A percentile compares a stretch with the other conserved stretches of the same genome.
phyloP scores from a whole-genome alignment of 2,888 invertebrate genomes.

The Geophilus truncorum region DNA sequence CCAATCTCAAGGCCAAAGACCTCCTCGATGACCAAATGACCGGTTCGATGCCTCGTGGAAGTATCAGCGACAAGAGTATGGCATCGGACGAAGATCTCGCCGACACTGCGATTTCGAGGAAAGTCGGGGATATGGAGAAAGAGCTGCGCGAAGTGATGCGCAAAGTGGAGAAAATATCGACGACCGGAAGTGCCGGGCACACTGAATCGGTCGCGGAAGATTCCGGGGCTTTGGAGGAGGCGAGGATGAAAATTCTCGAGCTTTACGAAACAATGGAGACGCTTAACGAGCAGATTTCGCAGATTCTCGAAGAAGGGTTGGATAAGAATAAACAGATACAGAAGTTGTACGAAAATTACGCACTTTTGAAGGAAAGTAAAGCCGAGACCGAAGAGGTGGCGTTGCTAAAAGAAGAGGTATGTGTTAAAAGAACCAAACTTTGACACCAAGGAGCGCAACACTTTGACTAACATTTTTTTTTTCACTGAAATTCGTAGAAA shows the following conservation, averaged over 20 bases:
- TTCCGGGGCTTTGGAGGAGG: constrained; percentile 30
- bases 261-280: constrained; percentile 13
- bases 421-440: background rate
- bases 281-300: background rate
- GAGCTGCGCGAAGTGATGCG: constrained; percentile 8
- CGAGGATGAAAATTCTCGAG: constrained; percentile 33
- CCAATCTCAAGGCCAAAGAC: background rate
- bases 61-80: background rate
- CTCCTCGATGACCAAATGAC: background rate
- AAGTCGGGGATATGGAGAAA: constrained; percentile 19
- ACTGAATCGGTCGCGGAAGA: background rate
- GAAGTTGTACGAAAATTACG: constrained; percentile 5
- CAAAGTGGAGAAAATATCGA: constrained; percentile 10
- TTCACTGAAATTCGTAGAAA: background rate
- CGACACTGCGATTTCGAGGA: background rate
- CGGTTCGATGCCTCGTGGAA: background rate
- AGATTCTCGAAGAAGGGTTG: background rate
- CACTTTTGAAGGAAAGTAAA: constrained; percentile 9
- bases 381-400: constrained; percentile 29
- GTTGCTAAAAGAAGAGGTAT: constrained; percentile 32
- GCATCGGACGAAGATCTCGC: background rate
- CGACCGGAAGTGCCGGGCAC: background rate
- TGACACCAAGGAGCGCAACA: too few relatives aligned
- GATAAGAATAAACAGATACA: constrained; percentile 31
- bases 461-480: too few relatives aligned